Percentiles rank a stretch among this genome's conserved stretches.
Evolutionary conservation across 2,888 invertebrate species (phyloP).

Genomic region (Nomada goodeniana): DNA sequence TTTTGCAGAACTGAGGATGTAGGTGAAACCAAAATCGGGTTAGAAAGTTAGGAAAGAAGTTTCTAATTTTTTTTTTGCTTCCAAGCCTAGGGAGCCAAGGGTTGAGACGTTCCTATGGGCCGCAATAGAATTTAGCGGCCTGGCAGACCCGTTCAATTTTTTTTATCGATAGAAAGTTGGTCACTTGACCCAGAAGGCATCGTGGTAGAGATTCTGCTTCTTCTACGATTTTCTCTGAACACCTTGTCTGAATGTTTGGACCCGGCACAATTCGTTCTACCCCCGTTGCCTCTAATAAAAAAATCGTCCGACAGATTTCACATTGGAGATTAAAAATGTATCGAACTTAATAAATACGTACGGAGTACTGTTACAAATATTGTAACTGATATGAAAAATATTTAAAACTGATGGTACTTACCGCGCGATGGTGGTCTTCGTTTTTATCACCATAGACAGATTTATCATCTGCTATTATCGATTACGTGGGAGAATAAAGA

Average conservation of each 20-base stretch:
- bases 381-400: too few relatives aligned
- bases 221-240: background rate
- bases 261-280: background rate
- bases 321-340: too few relatives aligned
- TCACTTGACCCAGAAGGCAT: constrained; percentile 37
- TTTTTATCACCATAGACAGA: background rate
- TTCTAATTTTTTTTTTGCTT: constrained; percentile 71
- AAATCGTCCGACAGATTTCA: too few relatives aligned
- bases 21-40: constrained; percentile 41
- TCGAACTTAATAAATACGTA: too few relatives aligned
- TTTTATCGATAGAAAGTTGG: constrained; percentile 72
- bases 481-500: background rate
- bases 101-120: constrained; percentile 1
- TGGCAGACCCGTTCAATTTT: constrained; percentile 50
- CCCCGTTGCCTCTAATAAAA: background rate
- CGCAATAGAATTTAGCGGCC: constrained; percentile 15
- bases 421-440: background rate
- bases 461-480: background rate
- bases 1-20: constrained; percentile 53
- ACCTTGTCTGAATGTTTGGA: background rate
- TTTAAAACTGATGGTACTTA: background rate
- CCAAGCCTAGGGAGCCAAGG: constrained; percentile 25
- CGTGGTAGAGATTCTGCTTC: constrained; percentile 15
- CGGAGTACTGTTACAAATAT: too few relatives aligned
- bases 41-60: constrained; percentile 69